A percentile compares a stretch with the other conserved stretches of the same genome.
These are phyloP conservation scores for Lysiphlebus fabarum DNA, from an alignment of 1,140 invertebrate species.

Conservation along the genomic window DNA sequence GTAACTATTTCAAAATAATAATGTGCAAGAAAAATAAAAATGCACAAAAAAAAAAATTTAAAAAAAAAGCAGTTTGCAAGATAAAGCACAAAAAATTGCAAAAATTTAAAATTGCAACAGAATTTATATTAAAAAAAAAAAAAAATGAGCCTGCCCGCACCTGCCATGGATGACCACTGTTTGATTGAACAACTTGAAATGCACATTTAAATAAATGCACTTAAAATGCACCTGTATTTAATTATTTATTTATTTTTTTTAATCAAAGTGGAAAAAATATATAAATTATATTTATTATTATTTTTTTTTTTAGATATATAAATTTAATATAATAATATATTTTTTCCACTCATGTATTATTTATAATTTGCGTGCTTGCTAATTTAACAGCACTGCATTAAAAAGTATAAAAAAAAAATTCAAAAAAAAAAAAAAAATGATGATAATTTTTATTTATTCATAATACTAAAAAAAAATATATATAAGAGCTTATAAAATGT, in stretches of 20 bases:
- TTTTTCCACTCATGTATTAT: neutral
- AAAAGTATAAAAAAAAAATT: neutral
- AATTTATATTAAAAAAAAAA: neutral
- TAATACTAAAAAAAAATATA: too few species aligned
- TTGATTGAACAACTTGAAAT: neutral
- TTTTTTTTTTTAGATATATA: neutral
- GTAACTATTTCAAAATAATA: conserved; percentile 49
- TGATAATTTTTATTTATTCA: too few species aligned
- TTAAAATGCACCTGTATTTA: conserved; percentile 13
- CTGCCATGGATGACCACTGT: neutral
- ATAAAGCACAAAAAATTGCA: conserved; percentile 18
- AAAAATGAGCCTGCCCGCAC: conserved; percentile 9
- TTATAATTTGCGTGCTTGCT: too few species aligned
- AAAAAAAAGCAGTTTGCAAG: conserved; percentile 24
- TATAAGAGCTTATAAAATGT: too few species aligned
- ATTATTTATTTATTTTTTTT: conserved; percentile 2
- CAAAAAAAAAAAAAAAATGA: neutral
- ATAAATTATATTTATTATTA: neutral
- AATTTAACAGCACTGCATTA: too few species aligned
- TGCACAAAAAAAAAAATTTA: conserved; percentile 52
- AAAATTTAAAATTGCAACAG: neutral
- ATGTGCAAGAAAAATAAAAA: conserved; percentile 27
- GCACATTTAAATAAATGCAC: too few species aligned
- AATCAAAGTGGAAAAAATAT: conserved; percentile 2
- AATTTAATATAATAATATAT: neutral